Conservation (phyloP, 2,797 vertebrate species). For the Neosilurus mollespiculum region DNA sequence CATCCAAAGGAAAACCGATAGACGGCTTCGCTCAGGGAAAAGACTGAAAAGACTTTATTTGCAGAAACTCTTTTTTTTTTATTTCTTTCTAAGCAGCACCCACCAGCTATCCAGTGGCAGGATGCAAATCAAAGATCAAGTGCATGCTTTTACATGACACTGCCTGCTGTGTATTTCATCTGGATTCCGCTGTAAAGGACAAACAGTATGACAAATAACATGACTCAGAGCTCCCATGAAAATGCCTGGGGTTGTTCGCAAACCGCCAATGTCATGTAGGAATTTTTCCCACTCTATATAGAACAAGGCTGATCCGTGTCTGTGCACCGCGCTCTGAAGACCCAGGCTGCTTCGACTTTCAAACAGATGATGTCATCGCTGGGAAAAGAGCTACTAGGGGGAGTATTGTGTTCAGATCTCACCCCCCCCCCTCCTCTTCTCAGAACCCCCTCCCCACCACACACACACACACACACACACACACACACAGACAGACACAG, state of each 20-base stretch:
- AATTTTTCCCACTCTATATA: conserved; percentile 31
- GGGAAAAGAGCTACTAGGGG: conserved; percentile 40
- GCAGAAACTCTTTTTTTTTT: conserved; percentile 7
- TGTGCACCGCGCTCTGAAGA: conserved; percentile 19
- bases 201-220: conserved; percentile 19
- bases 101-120: conserved; percentile 13
- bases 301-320: conserved; percentile 33
- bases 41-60: conserved; percentile 11
- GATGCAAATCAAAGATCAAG: conserved; percentile 24
- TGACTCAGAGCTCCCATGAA: conserved; percentile 23
- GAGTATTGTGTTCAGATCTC: conserved; percentile 29
- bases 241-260: conserved; percentile 10
- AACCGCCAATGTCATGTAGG: conserved; percentile 30
- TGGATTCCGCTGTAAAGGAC: conserved; percentile 24
- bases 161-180: conserved; percentile 29
- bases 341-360: conserved; percentile 40
- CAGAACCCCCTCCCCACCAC: not conserved
- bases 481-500: not conserved
- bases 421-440: not conserved
- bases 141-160: conserved; percentile 19
- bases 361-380: conserved; percentile 54
- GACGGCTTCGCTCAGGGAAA: not conserved
- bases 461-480: not conserved
- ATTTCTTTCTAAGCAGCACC: not conserved
- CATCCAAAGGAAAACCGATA: conserved; percentile 4